phyloP scores from a whole-genome alignment of 2,888 invertebrate genomes.

The Leptopilina myrica region DNA sequence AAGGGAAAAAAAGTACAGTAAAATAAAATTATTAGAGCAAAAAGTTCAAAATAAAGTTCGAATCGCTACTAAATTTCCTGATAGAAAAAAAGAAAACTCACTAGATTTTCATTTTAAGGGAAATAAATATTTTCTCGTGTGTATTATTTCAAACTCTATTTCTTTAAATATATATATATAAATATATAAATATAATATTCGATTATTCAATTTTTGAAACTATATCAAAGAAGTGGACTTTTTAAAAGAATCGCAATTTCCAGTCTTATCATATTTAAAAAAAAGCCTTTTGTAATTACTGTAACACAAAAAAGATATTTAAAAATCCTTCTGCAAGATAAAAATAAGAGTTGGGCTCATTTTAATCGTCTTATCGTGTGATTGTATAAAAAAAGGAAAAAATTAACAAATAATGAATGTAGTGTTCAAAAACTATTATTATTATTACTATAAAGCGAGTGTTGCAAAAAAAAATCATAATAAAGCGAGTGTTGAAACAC shows the following conservation, averaged over 20 bases:
- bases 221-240: constrained; percentile 23
- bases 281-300: constrained; percentile 1
- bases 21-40: neutral
- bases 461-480: neutral
- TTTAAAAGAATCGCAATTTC: neutral
- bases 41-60: constrained; percentile 20
- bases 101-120: constrained; percentile 7
- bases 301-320: constrained; percentile 3
- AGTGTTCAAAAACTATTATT: too few relatives aligned
- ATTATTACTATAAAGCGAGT: constrained; percentile 10
- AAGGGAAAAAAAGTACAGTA: neutral
- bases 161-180: constrained; percentile 12
- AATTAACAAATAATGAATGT: too few relatives aligned
- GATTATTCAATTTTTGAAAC: constrained; percentile 30
- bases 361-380: neutral
- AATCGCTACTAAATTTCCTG: neutral
- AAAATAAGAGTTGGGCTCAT: constrained; percentile 5
- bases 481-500: constrained; percentile 20
- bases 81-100: neutral
- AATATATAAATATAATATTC: neutral
- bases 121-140: constrained; percentile 23
- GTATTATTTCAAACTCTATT: constrained; percentile 24
- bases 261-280: constrained; percentile 5
- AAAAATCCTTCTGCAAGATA: neutral
- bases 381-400: constrained; percentile 8